Evolutionary conservation across 2,888 invertebrate species (phyloP), one percentile per base, ranked within the genome.

Genomic region (Drosophila pseudotakahashii): DNA sequence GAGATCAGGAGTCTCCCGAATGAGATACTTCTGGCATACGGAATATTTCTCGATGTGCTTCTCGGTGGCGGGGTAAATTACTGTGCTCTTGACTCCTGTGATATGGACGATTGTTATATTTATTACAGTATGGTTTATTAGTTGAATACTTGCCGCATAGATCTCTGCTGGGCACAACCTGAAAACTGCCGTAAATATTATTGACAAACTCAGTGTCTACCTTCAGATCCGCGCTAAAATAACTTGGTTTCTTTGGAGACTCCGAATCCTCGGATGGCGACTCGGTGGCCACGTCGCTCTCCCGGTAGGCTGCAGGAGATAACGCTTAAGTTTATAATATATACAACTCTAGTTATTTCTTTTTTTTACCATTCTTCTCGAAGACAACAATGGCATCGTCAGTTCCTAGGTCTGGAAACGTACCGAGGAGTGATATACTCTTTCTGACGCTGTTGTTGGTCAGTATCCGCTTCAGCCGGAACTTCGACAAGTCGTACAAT

Each of bases 21-120:
- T 93, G 23, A 99, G 92, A 89, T 96, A 95, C 3, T 94, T 91
- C 60, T 95, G 94, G 80, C 97, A 96, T 34, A 94, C 93, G 10
- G 95, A 94, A 91, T 96, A 99, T 91, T 98, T 99, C 7, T 94
- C 93, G 14, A 99, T 95, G 86, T 99, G 98, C 89, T 97, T 97
- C 59, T 97, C 95, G 32, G 98, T 97, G 0, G 98, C 99, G 3
- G 99, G 99, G 92, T 96, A 96, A 74, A 99, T 97, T 30, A 99
- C 93, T 9, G 97, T 97, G 0, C 96, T 94, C 90, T 98, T 98
- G 4, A 99, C 93, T 80, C 94, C 98, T 98, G 91, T 19, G 2
- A 55, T 23, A 16, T 6, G 4, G 9, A 16, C 9, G 3, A 32
- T 11, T 2, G 3, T 11, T 5, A 11, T 32, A 11, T 7, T 11